Evolutionary conservation across 2,888 invertebrate species (phyloP), one percentile per base, ranked within the genome.

Genomic region (Siphlonurus alternatus): DNA sequence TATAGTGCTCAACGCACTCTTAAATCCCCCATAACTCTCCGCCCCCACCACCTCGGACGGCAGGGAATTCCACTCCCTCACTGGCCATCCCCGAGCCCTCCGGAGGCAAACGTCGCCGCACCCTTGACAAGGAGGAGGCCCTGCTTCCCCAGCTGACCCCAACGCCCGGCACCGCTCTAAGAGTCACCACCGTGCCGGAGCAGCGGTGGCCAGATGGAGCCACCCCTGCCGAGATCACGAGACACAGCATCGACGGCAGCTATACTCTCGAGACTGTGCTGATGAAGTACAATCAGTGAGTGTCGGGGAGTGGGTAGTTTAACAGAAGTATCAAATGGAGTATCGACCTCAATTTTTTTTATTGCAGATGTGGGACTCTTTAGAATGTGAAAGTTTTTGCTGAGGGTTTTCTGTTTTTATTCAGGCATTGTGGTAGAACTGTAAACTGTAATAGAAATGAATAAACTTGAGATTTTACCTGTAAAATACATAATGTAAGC

Each of bases 401-500:
- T n/a, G n/a, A n/a, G n/a, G n/a, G n/a, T n/a, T n/a, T n/a, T n/a
- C n/a, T n/a, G n/a, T n/a, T n/a, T n/a, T n/a, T n/a, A n/a, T 51
- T 51, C 10, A 15, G 22, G 7, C 22, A 56, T 56, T 56, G 20
- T 18, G 19, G 5, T 56, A 18, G 5, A 56, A 18, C 5, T 56
- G 5, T 56, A 20, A 5, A 5, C 5, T 56, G n/a, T 56, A 56
- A 56, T 56, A 18, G n/a, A 10, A 56, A 18, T 56, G 20, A 56
- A 53, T 62, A 38, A 18, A 81, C 79, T 67, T n/a, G n/a, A n/a
- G n/a, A n/a, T n/a, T n/a, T n/a, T 81, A 84, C 79, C 89, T 89
- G 74, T 89, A 95, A 78, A 93, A 93, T 19, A 99, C 80, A 73
- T 89, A 96, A 76, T 99, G 98, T 63, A 95, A 77, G 3, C 98